Evolutionary conservation across 2,888 invertebrate species (phyloP).

Genomic region (Theodoxus fluviatilis): DNA sequence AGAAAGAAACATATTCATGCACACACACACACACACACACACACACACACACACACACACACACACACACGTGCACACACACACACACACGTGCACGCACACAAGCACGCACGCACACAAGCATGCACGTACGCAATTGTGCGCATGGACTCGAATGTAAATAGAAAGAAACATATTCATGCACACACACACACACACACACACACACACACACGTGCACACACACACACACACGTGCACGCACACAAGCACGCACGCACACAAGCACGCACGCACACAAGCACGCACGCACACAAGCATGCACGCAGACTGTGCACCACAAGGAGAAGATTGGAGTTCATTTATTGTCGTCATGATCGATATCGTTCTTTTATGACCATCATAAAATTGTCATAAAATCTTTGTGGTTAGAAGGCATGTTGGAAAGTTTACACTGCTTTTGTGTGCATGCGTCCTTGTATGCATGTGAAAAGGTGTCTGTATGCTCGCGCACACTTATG

Average conservation of each 20-base stretch:
- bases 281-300: conserved; percentile 3
- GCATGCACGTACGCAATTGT: no score
- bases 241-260: neutral
- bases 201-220: neutral
- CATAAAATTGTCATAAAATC: no score
- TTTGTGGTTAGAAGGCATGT: no score
- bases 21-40: neutral
- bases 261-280: neutral
- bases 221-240: neutral
- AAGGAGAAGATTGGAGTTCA: no score
- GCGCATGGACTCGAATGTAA: neutral
- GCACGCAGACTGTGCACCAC: no score
- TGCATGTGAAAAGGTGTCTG: neutral
- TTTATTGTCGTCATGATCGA: no score
- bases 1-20: neutral
- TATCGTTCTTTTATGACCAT: no score
- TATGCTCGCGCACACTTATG: neutral
- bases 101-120: no score
- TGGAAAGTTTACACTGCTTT: no score
- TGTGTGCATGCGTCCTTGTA: neutral
- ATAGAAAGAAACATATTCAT: neutral
- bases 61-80: neutral
- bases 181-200: neutral
- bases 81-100: neutral
- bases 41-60: neutral